Evolutionary conservation across 2,888 invertebrate species (phyloP), one percentile per base, ranked within the genome.

Genomic region (Hedychridium roseum): DNA sequence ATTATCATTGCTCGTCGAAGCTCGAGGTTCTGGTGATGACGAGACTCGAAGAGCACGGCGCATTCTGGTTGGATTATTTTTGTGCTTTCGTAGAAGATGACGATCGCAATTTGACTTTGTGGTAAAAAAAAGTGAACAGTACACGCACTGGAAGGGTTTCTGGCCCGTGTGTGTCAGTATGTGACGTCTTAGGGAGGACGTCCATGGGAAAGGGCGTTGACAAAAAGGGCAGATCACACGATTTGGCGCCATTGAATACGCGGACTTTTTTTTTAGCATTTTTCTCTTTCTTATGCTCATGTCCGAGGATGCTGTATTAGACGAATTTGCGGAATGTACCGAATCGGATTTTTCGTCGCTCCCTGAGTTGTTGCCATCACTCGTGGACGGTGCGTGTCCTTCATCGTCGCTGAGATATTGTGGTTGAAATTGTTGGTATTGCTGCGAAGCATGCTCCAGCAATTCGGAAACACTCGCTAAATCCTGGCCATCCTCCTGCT

Each of bases 91-190:
- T 41, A 94, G 80, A 49, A 97, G 81, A 77, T 97, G 97, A 7
- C 97, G 90, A 73, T 97, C 97, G 77, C 97, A 94, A 80, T 97
- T 97, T 5, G 96, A 96, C 77, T 97, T 97, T 1, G 97, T 97
- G 23, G 97, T 97, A 78, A 97, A 97, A 1, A 94, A 86, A 5
- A 97, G 83, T 0, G 93, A 91, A 74, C 97, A 97, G 70, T 93
- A 90, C 0, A 92, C 90, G 78, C 97, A 97, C 73, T 95, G 94
- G 82, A 91, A 97, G 0, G 97, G 97, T 73, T 97, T 97, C 74
- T 97, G 96, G 1, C 92, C 95, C 0, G 97, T 97, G 77, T 97
- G 97, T 0, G 97, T 97, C 3, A 94, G 81, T 26, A 97, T 91
- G 78, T 97, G 97, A 6, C 97, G 86, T n/a, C 95, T 87, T 17